Conservation (phyloP, 2,888 invertebrate species). For the Mactromeris polynyma region DNA sequence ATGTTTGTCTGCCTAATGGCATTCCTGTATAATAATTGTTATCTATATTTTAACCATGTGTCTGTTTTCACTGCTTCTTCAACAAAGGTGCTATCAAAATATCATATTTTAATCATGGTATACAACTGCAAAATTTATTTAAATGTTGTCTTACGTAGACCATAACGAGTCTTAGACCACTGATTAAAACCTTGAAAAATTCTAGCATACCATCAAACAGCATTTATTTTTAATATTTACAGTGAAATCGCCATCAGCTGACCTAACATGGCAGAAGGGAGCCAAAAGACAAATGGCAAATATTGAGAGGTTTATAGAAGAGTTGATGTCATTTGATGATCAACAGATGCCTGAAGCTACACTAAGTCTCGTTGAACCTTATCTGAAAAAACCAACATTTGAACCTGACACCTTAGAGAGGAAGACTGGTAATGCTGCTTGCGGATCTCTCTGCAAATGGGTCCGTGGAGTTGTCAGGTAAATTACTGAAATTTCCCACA, state of each 20-base stretch:
- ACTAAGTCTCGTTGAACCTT: conserved; percentile 85
- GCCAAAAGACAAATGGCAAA: conserved; percentile 87
- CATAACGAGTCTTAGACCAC: too few relatives aligned
- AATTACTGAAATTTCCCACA: background rate
- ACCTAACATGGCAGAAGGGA: conserved; percentile 87
- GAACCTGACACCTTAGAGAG: conserved; percentile 83
- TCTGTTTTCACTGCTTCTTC: too few relatives aligned
- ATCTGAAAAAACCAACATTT: conserved; percentile 86
- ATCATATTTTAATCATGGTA: too few relatives aligned
- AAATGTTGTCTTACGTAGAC: too few relatives aligned
- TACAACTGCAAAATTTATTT: too few relatives aligned
- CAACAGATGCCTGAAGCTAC: conserved; percentile 85
- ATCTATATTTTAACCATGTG: too few relatives aligned
- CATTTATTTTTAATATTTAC: conserved; percentile 19
- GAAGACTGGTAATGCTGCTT: conserved; percentile 84
- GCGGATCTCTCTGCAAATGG: conserved; percentile 86
- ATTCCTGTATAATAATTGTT: too few relatives aligned
- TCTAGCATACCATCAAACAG: background rate
- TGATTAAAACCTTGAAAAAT: background rate
- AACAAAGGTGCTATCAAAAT: too few relatives aligned
- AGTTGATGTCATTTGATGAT: conserved; percentile 87
- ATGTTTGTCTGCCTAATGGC: too few relatives aligned
- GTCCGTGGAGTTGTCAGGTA: conserved; percentile 86
- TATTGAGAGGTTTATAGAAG: conserved; percentile 87
- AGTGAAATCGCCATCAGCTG: conserved; percentile 87